Evolutionary conservation across 2,797 vertebrate genomes (phyloP), one percentile per base, ranked within the genome.

Genomic region (Spea hammondii): DNA sequence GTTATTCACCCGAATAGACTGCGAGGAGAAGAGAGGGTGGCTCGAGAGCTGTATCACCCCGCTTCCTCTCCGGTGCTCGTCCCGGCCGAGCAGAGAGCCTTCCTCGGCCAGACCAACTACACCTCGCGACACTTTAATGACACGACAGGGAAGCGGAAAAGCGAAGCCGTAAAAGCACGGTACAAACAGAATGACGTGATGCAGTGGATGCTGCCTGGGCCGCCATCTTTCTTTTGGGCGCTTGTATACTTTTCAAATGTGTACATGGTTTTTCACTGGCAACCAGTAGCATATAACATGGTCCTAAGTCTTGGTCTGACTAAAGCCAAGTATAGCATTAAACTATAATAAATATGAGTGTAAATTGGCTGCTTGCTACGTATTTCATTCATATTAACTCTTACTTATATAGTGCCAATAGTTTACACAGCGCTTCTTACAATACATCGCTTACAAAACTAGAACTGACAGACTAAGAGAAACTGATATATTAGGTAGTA

Each of bases 141-240:
- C 79, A 76, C 74, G 70, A 72, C 69, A 67, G 74, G 74, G 74
- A 81, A 76, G 74, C 62, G 69, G 79, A 70, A 81, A 81, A 81
- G 79, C 74, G 60, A 60, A 47, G 8, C 8, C 47, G 59, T 6
- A 5, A 12, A 8, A 45, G 79, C 67, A 32, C 17, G 10, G 6
- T 12, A 6, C 17, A 12, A 71, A 54, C 12, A 48, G 55, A 4
- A 44, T 76, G 69, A 77, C 69, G 69, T 72, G 74, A 72, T 0
- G 5, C 8, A 13, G 14, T 5, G 1, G 9, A 7, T n/a, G 60
- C 8, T 45, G 45, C 65, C 4, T 2, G 9, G 12, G 57, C n/a
- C 8, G 7, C 72, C 78, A 79, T 79, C 12, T 74, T 79, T 10
- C 13, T 75, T 75, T 11, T 46, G 78, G 78, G 78, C 48, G 62